Evolutionary conservation across 2,888 invertebrate species (phyloP), one percentile per base, ranked within the genome.

Genomic region (Drosophila affinis): DNA sequence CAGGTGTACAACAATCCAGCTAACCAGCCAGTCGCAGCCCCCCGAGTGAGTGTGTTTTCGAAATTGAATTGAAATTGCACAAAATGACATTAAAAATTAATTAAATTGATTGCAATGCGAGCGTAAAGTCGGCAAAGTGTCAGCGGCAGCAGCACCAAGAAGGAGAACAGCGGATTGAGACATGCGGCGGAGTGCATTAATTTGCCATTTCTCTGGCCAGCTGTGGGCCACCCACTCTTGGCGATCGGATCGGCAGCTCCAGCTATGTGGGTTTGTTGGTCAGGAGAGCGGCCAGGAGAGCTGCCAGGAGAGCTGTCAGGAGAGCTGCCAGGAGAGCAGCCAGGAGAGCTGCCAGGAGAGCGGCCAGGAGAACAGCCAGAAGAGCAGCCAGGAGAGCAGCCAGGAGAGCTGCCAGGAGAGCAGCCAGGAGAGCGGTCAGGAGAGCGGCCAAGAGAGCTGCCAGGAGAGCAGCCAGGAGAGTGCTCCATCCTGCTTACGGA

Each of bases 11-110:
- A 48, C 71, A 63, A 57, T 63, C 57, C 56, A 72, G 63, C 72
- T 63, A 53, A 53, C 70, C 34, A 17, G 45, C 48, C 73, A 29
- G 72, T 52, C 44, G 9, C 27, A 27, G 27, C 7, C 27, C 27
- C 9, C 27, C 21, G 6, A 14, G 34, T 72, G 60, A 71, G 72
- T 83, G 81, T 87, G 77, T 75, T 87, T 81, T 87, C 76, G 68
- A 79, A 81, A 81, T 81, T 81, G 87, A 85, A 88, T 90, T 89
- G 84, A 88, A 90, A 89, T 88, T 87, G 89, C 84, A 88, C 78
- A 78, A 90, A 90, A 82, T 78, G 87, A 81, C 88, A 90, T 90
- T 90, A 90, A 90, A 90, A 90, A 88, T 90, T 90, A 90, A 90
- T 90, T 90, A 87, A 89, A 90, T 88, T 88, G 88, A 90, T 90